These are phyloP conservation scores for Tupaia chinensis DNA, from an alignment of 2,113 vertebrate genomes.

Conservation along the genomic window DNA sequence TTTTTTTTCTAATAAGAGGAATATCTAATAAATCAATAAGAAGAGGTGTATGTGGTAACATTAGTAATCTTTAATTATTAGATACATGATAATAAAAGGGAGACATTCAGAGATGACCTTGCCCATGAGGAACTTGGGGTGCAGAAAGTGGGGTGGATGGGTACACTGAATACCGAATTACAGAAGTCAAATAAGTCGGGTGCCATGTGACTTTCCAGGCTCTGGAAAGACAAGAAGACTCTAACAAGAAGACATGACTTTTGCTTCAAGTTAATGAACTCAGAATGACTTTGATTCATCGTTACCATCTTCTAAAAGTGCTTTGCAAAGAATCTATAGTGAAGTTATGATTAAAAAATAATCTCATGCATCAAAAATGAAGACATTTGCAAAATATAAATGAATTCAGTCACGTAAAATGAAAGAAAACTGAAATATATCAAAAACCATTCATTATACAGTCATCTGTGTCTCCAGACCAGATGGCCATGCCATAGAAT, in stretches of 20 bases:
- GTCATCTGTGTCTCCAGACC: neutral
- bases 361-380: neutral
- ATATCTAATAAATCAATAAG: neutral
- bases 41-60: neutral
- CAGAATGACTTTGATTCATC: neutral
- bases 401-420: neutral
- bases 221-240: neutral
- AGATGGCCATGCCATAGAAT: neutral
- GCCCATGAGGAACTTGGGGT: neutral
- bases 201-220: neutral
- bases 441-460: neutral
- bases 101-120: neutral
- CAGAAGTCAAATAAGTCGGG: neutral
- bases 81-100: neutral
- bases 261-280: neutral
- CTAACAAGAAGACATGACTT: neutral
- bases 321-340: neutral
- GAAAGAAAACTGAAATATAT: neutral
- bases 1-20: neutral
- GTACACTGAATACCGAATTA: neutral
- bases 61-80: neutral
- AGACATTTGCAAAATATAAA: conserved; percentile 5
- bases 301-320: neutral
- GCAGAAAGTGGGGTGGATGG: neutral
- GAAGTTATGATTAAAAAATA: neutral